These are phyloP conservation scores for Sycophaga agraensis DNA, from an alignment of 1,140 invertebrate species.

Conservation along the genomic window DNA sequence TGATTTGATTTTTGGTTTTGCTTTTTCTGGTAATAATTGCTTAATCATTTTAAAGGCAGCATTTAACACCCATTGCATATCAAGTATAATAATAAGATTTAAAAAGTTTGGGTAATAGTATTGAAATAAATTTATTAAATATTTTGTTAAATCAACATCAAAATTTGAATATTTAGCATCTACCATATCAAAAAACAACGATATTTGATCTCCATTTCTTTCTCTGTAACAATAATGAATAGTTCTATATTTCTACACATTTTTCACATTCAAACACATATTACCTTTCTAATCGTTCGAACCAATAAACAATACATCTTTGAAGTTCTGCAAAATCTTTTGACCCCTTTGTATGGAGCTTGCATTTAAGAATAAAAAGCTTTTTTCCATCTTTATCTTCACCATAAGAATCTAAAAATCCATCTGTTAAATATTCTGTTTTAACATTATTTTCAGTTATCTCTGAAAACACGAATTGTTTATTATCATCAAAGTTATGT, in stretches of 20 bases:
- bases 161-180: constrained; percentile 82
- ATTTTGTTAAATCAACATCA: constrained; percentile 86
- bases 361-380: constrained; percentile 75
- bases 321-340: constrained; percentile 76
- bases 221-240: constrained; percentile 55
- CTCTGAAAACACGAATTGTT: constrained; percentile 55
- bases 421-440: constrained; percentile 73
- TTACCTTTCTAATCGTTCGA: constrained; percentile 80
- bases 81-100: constrained; percentile 89
- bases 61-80: constrained; percentile 94
- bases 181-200: constrained; percentile 87
- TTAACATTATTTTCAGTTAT: constrained; percentile 69
- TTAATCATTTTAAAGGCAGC: constrained; percentile 93
- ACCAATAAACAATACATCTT: constrained; percentile 82
- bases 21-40: constrained; percentile 82
- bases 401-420: constrained; percentile 73
- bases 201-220: constrained; percentile 75
- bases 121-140: constrained; percentile 85
- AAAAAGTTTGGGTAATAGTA: constrained; percentile 86
- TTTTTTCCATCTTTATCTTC: constrained; percentile 79
- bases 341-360: constrained; percentile 74
- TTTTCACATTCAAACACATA: not conserved
- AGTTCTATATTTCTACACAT: constrained; percentile 1
- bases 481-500: not conserved
- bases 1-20: constrained; percentile 88